These are phyloP conservation scores for Falco novaeseelandiae DNA, from an alignment of 2,797 vertebrate genomes.

Conservation along the genomic window DNA sequence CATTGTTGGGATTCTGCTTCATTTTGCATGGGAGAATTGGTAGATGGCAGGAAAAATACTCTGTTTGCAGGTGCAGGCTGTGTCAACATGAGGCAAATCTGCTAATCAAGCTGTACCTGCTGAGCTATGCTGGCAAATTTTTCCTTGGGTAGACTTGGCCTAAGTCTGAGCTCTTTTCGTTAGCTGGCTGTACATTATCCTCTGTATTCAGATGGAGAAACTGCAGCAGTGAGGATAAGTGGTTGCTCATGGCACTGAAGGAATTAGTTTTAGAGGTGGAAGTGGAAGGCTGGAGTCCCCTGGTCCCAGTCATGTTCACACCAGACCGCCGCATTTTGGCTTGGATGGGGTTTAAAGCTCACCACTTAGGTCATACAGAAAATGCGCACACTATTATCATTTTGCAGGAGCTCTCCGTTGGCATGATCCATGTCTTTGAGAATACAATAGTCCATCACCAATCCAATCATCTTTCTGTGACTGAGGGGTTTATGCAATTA, in stretches of 20 bases:
- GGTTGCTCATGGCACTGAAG: constrained; percentile 45
- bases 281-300: constrained; percentile 6
- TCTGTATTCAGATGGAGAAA: background rate
- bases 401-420: constrained; percentile 45
- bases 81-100: background rate
- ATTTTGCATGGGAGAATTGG: background rate
- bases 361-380: background rate
- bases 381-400: background rate
- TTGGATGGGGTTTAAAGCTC: constrained; percentile 36
- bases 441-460: constrained; percentile 62
- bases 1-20: background rate
- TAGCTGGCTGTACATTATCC: background rate
- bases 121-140: background rate
- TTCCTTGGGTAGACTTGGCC: background rate
- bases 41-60: background rate
- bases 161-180: background rate
- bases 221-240: constrained; percentile 43
- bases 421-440: constrained; percentile 57
- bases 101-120: constrained; percentile 38
- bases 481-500: constrained; percentile 73
- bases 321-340: background rate
- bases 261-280: constrained; percentile 45
- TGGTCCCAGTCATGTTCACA: background rate
- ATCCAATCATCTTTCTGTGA: constrained; percentile 70
- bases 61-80: constrained; percentile 1